These are phyloP conservation scores for Adoxophyes honmai DNA, from an alignment of 1,140 invertebrate species.

Conservation along the genomic window DNA sequence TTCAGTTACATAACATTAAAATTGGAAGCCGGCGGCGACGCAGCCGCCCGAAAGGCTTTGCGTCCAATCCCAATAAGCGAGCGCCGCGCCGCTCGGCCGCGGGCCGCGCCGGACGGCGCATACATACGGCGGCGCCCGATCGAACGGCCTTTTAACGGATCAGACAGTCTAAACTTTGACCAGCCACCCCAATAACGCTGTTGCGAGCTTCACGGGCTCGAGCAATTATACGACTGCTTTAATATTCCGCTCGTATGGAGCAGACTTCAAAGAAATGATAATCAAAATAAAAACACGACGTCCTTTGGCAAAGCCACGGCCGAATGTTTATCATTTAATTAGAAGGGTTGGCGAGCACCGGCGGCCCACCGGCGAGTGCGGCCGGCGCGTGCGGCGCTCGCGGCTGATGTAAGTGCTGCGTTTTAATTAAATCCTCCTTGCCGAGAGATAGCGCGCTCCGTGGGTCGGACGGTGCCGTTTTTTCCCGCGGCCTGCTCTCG, in stretches of 20 bases:
- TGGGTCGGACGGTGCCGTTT: conserved; percentile 34
- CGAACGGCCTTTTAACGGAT: conserved; percentile 47
- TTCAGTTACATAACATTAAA: conserved; percentile 56
- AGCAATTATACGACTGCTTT: conserved; percentile 24
- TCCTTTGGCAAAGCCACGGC: conserved; percentile 19
- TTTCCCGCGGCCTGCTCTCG: conserved; percentile 31
- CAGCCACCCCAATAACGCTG: conserved; percentile 18
- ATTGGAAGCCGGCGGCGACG: conserved; percentile 36
- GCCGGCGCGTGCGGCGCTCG: conserved; percentile 7
- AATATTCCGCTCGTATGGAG: conserved; percentile 26
- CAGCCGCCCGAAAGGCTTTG: conserved; percentile 35
- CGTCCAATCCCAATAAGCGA: conserved; percentile 51
- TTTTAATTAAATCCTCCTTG: conserved; percentile 61
- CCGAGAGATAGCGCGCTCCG: conserved; percentile 39
- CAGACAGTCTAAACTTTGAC: conserved; percentile 43
- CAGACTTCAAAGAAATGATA: conserved; percentile 35
- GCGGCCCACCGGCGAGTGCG: conserved; percentile 13
- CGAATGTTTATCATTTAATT: conserved; percentile 50
- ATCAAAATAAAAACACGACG: conserved; percentile 30
- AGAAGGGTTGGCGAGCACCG: conserved; percentile 28
- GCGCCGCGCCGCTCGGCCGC: conserved; percentile 29
- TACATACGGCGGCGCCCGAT: conserved; percentile 36
- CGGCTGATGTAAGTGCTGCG: conserved; percentile 34
- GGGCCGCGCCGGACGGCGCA: conserved; percentile 23
- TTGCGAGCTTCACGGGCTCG: conserved; percentile 16